Conservation (phyloP, 1,140 invertebrate genomes). For the Drosophila kurseongensis region DNA sequence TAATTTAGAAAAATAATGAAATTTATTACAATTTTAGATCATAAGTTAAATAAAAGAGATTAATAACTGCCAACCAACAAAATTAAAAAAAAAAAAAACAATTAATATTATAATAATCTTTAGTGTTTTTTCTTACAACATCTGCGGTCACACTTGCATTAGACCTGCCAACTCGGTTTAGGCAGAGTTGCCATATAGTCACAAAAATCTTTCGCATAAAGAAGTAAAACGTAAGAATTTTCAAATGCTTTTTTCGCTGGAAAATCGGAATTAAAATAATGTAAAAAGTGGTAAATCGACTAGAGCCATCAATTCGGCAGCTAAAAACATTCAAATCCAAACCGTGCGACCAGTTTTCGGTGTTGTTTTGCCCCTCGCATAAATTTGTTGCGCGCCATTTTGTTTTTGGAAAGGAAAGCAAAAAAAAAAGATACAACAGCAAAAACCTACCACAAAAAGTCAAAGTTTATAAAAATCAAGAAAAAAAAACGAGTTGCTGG, state of each 20-base stretch:
- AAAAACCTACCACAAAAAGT: slow-evolving; percentile 45
- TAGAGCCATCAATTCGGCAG: not conserved
- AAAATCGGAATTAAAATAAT: slow-evolving; percentile 44
- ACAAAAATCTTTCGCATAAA: slow-evolving; percentile 42
- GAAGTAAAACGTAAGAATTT: slow-evolving; percentile 78
- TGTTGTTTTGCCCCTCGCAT: slow-evolving; percentile 43
- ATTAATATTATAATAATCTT: not conserved
- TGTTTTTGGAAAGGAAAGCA: slow-evolving; percentile 65
- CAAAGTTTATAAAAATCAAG: slow-evolving; percentile 9
- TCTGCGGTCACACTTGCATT: not conserved
- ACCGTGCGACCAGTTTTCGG: slow-evolving; percentile 28
- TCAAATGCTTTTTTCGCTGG: slow-evolving; percentile 45
- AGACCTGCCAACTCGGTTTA: not conserved
- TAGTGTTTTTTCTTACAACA: not conserved
- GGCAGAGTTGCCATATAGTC: slow-evolving; percentile 3
- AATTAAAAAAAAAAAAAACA: not conserved
- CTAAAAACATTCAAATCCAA: slow-evolving; percentile 8
- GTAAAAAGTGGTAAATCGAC: slow-evolving; percentile 28
- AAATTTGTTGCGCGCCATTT: slow-evolving; percentile 76
- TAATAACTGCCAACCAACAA: not conserved
- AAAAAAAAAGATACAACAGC: slow-evolving; percentile 40
- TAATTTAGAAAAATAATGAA: not conserved
- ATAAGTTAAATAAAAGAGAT: too few species aligned
- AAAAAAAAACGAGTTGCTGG: slow-evolving; percentile 3
- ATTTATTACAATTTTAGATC: too few species aligned